These are phyloP conservation scores for Seriola quinqueradiata DNA, from an alignment of 2,113 vertebrate genomes.

Conservation along the genomic window DNA sequence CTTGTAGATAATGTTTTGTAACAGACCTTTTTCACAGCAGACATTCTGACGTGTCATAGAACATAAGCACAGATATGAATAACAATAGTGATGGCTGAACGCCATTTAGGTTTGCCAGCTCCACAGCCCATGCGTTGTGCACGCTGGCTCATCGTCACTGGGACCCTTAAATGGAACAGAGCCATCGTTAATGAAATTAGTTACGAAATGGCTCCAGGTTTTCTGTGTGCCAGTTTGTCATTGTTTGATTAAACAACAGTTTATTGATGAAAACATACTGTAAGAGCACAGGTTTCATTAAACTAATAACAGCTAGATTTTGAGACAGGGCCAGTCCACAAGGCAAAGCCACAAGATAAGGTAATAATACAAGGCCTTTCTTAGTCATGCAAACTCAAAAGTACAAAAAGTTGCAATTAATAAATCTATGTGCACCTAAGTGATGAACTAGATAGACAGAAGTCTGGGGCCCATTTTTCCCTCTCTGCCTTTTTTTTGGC, in stretches of 20 bases:
- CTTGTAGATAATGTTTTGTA: background rate
- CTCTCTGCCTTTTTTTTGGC: too few species aligned
- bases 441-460: background rate
- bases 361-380: background rate
- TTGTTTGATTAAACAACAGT: background rate
- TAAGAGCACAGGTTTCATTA: background rate
- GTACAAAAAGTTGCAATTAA: background rate
- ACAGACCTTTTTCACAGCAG: background rate
- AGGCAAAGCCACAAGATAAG: background rate
- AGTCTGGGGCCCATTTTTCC: background rate
- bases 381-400: background rate
- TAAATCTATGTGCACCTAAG: too few species aligned
- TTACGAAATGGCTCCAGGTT: background rate
- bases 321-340: background rate
- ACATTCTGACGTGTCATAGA: background rate
- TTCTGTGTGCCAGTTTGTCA: background rate
- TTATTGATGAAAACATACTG: background rate
- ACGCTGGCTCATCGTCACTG: too few species aligned
- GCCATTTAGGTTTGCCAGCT: background rate
- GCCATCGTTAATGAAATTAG: background rate
- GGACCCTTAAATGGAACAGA: background rate
- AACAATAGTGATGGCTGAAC: background rate
- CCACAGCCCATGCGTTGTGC: too few species aligned
- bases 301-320: background rate
- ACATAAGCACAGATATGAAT: background rate